phyloP scores from a whole-genome alignment of 2,113 vertebrate genomes.

The Lophius piscatorius region DNA sequence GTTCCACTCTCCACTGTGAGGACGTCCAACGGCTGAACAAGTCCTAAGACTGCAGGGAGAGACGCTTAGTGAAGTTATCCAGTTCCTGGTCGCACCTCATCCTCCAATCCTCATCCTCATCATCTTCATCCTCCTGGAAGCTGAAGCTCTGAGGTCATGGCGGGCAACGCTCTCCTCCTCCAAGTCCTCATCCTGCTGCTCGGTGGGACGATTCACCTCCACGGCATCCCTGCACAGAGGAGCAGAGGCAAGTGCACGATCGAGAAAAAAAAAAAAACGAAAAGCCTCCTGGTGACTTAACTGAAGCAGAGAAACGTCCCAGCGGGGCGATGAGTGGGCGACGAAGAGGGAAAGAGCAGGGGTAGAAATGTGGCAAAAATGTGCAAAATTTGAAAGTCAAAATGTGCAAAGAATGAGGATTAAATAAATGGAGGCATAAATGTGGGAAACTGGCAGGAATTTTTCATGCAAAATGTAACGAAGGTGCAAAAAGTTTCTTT shows the following conservation, averaged over 20 bases:
- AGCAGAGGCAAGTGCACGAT: constrained; percentile 90
- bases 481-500: too few species aligned
- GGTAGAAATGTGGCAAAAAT: too few species aligned
- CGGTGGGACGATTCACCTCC: constrained; percentile 83
- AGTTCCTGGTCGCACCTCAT: constrained; percentile 38
- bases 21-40: constrained; percentile 51
- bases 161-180: constrained; percentile 68
- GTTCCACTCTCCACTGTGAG: constrained; percentile 43
- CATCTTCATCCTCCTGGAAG: neutral
- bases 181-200: constrained; percentile 83
- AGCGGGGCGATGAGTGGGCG: too few species aligned
- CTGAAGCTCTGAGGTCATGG: constrained; percentile 41
- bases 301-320: too few species aligned
- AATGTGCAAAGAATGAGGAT: too few species aligned
- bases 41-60: constrained; percentile 44
- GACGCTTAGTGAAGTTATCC: constrained; percentile 54
- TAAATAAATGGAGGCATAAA: too few species aligned
- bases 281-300: too few species aligned
- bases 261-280: too few species aligned
- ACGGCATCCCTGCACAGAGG: constrained; percentile 85
- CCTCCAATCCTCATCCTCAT: neutral
- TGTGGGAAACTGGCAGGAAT: too few species aligned
- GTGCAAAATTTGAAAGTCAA: too few species aligned
- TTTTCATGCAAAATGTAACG: too few species aligned
- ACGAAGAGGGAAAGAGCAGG: too few species aligned